phyloP scores from a whole-genome alignment of 2,797 vertebrate genomes.

The Sphaeramia orbicularis region DNA sequence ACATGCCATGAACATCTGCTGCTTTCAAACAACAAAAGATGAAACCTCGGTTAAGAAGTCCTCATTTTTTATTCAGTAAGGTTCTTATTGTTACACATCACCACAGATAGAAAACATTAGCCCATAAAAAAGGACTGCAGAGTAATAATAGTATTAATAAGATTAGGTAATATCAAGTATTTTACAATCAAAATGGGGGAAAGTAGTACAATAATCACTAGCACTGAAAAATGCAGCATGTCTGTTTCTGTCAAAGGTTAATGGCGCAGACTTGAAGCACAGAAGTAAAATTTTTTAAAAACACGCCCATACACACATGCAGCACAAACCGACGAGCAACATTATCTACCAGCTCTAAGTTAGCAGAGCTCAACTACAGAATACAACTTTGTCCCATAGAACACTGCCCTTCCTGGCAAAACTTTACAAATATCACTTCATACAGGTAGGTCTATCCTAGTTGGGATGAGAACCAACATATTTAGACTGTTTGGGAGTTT shows the following conservation, averaged over 20 bases:
- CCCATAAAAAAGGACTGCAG: conserved; percentile 72
- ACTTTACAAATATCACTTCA: conserved; percentile 58
- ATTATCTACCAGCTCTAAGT: conserved; percentile 71
- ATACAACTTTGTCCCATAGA: conserved; percentile 62
- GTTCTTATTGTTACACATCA: conserved; percentile 77
- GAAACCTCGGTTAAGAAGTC: conserved; percentile 57
- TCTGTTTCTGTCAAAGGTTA: conserved; percentile 54
- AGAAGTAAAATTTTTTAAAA: conserved; percentile 45
- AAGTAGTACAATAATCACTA: conserved; percentile 64
- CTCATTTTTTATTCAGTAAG: conserved; percentile 76
- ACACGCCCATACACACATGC: conserved; percentile 80
- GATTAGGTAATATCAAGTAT: conserved; percentile 69
- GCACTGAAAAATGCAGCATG: conserved; percentile 66
- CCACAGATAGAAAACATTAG: conserved; percentile 80
- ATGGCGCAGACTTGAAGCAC: conserved; percentile 53
- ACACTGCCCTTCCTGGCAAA: conserved; percentile 33
- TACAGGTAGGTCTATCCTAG: conserved; percentile 7
- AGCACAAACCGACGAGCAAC: conserved; percentile 81
- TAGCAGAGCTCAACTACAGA: conserved; percentile 68
- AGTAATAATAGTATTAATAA: conserved; percentile 70
- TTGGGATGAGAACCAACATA: conserved; percentile 3
- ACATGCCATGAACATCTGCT: neutral
- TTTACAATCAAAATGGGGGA: conserved; percentile 71
- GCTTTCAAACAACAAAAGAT: conserved; percentile 45
- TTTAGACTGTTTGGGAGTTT: conserved; percentile 9